These are phyloP conservation scores for Lepidostoma basale DNA, from an alignment of 1,140 invertebrate species.

Conservation along the genomic window DNA sequence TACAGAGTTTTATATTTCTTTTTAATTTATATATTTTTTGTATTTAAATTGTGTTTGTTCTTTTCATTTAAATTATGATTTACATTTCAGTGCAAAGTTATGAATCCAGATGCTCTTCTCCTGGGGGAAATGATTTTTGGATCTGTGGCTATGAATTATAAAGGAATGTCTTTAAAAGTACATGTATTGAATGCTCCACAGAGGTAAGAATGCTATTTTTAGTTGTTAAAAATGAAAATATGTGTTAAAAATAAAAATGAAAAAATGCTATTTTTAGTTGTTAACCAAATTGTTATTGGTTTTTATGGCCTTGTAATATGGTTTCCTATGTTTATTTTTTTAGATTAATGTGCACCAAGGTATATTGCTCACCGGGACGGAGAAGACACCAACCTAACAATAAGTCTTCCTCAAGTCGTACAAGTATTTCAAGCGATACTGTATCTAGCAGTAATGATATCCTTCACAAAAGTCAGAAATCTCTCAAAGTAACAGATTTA, in stretches of 20 bases:
- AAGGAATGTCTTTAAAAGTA: slow-evolving; percentile 82
- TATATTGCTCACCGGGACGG: slow-evolving; percentile 59
- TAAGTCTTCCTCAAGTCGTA: slow-evolving; percentile 4
- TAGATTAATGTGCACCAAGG: slow-evolving; percentile 74
- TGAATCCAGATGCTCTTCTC: slow-evolving; percentile 71
- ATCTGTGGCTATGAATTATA: slow-evolving; percentile 83
- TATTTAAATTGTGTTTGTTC: no score
- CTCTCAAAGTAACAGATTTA: neutral
- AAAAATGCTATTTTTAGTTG: neutral
- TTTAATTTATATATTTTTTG: no score
- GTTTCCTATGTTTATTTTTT: neutral
- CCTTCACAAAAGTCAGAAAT: neutral
- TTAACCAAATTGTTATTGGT: neutral
- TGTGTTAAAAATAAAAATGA: neutral
- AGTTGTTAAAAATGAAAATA: neutral
- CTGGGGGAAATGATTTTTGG: slow-evolving; percentile 91
- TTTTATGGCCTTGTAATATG: neutral
- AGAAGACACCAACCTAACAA: slow-evolving; percentile 21
- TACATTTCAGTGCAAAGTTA: slow-evolving; percentile 62
- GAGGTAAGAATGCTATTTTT: slow-evolving; percentile 48
- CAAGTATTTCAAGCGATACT: neutral
- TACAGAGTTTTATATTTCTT: no score
- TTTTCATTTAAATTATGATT: no score
- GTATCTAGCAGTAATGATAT: neutral
- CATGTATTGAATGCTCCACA: slow-evolving; percentile 75